Conservation (phyloP, 2,888 invertebrate genomes). For the Chesias legatella region DNA sequence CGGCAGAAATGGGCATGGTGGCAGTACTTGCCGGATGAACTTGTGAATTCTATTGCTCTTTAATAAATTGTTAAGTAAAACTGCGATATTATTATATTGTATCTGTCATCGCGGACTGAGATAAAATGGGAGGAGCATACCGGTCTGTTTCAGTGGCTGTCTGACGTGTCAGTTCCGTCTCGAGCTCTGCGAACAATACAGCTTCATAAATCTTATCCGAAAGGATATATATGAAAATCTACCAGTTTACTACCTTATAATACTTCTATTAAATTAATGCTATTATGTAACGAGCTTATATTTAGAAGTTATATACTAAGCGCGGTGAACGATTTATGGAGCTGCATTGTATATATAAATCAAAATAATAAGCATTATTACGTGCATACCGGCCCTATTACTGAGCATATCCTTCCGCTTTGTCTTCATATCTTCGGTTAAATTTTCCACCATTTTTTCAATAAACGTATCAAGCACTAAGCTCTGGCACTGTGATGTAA, state of each 20-base stretch:
- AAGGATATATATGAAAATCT: no score
- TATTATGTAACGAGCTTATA: no score
- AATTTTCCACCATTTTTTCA: constrained; percentile 83
- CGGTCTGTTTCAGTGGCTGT: constrained; percentile 40
- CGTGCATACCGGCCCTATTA: constrained; percentile 62
- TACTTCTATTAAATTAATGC: no score
- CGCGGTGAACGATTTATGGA: constrained; percentile 40
- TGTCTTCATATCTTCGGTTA: constrained; percentile 80
- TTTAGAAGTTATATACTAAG: not conserved
- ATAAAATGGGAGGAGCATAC: constrained; percentile 44
- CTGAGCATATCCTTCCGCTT: constrained; percentile 77
- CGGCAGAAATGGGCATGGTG: no score
- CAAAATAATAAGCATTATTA: no score
- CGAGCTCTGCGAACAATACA: constrained; percentile 73
- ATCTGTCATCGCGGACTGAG: no score
- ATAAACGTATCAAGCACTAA: constrained; percentile 87
- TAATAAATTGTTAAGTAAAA: no score
- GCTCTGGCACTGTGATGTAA: constrained; percentile 78
- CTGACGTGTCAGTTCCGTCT: constrained; percentile 45
- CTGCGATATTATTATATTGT: no score
- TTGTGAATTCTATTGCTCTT: no score
- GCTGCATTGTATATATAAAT: constrained; percentile 63
- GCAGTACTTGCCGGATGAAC: no score
- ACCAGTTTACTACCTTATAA: no score
- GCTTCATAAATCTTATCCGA: constrained; percentile 57